phyloP scores from a whole-genome alignment of 2,113 vertebrate species.

The Vidua chalybeata region DNA sequence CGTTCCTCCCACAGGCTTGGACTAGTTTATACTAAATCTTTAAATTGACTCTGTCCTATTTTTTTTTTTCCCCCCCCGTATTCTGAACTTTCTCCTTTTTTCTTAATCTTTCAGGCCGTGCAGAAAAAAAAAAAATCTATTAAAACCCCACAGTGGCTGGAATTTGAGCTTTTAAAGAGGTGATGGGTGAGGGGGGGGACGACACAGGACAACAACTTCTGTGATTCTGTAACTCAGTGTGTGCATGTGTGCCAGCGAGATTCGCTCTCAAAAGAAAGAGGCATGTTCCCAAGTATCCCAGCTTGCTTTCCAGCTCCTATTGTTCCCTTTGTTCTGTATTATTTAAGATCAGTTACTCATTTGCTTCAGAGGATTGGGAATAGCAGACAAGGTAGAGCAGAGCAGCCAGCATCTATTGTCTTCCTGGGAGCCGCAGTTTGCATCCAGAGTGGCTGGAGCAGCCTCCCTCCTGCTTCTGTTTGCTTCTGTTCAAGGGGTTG shows the following conservation, averaged over 20 bases:
- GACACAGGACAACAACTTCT: neutral
- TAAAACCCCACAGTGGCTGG: neutral
- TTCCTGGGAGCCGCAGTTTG: neutral
- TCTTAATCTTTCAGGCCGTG: neutral
- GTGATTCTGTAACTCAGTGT: neutral
- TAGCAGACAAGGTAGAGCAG: neutral
- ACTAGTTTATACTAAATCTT: slow-evolving; percentile 81
- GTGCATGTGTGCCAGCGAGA: rapidly evolving
- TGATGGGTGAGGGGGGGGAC: neutral
- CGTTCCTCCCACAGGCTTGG: slow-evolving; percentile 75
- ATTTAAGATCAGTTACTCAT: slow-evolving; percentile 45
- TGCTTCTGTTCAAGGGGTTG: neutral
- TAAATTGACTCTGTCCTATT: slow-evolving; percentile 53
- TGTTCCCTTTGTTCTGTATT: slow-evolving; percentile 61
- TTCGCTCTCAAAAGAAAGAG: neutral
- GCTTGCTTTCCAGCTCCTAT: slow-evolving; percentile 27
- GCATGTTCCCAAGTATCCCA: neutral
- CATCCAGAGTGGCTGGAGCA: neutral
- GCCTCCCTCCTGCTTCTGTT: neutral
- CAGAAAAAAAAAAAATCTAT: neutral
- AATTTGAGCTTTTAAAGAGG: neutral
- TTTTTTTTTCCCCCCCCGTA: neutral
- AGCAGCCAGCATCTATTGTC: neutral
- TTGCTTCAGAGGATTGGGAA: slow-evolving; percentile 25
- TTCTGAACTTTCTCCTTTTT: neutral